A percentile compares a stretch with the other conserved stretches of the same genome.
These are phyloP conservation scores for Lacerta viridis DNA, from an alignment of 2,797 vertebrate genomes.

Conservation along the genomic window DNA sequence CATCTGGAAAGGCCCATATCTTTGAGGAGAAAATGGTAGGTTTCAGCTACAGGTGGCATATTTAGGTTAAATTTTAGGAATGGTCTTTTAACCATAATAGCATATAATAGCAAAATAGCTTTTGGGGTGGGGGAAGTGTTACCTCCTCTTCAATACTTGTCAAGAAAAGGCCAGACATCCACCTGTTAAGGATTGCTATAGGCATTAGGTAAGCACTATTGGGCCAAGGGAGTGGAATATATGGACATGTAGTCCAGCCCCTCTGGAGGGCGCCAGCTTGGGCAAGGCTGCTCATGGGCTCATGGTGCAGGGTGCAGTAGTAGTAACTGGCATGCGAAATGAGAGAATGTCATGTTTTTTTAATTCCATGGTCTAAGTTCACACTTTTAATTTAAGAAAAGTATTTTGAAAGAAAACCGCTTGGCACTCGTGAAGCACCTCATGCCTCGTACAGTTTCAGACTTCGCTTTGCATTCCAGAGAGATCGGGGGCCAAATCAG, in stretches of 20 bases:
- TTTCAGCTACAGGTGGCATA: neutral
- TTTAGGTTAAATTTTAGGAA: neutral
- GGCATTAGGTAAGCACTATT: neutral
- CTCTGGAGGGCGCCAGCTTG: no score
- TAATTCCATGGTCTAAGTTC: no score
- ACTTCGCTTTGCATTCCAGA: rapidly evolving
- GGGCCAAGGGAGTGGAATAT: neutral
- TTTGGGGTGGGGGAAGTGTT: no score
- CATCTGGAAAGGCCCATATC: neutral
- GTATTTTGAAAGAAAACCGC: neutral
- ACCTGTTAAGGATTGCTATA: neutral
- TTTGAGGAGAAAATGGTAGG: no score
- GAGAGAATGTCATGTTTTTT: no score
- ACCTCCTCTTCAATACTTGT: neutral
- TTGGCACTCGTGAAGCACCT: rapidly evolving
- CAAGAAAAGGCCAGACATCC: neutral
- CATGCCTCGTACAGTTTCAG: rapidly evolving
- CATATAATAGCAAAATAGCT: neutral
- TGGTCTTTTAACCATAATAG: neutral
- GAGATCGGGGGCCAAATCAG: conserved; percentile 63
- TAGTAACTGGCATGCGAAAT: conserved; percentile 45
- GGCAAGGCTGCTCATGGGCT: no score
- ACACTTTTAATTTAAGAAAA: neutral
- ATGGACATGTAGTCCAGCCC: conserved; percentile 50
- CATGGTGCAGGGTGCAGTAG: conserved; percentile 52